A percentile compares a stretch with the other conserved stretches of the same genome.
Conservation (phyloP, 2,888 invertebrate genomes). For the Andrena minutula region DNA sequence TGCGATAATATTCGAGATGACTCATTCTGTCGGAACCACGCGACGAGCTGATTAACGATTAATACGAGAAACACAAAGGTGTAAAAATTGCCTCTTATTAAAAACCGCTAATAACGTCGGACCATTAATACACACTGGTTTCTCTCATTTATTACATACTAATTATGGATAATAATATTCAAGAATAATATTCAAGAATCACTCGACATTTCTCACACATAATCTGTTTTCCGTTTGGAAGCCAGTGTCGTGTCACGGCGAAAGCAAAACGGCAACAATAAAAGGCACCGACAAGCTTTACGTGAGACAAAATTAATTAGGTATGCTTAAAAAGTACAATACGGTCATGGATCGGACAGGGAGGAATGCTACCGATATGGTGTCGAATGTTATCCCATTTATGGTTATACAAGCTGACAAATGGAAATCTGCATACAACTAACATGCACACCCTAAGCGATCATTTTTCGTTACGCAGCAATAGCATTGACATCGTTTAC, state of each 20-base stretch:
- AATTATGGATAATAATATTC: background rate
- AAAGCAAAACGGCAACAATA: no score
- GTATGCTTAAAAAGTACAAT: background rate
- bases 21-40: slow-evolving; percentile 26
- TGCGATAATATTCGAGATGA: slow-evolving; percentile 23
- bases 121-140: no score
- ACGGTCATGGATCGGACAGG: background rate
- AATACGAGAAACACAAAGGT: background rate
- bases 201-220: background rate
- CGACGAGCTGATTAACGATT: background rate
- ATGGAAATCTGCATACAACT: background rate
- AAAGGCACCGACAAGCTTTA: background rate
- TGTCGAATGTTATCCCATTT: background rate
- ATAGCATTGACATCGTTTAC: slow-evolving; percentile 34
- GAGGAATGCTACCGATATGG: background rate
- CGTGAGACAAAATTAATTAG: background rate
- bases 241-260: no score
- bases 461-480: slow-evolving; percentile 2
- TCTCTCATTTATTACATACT: no score
- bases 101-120: no score
- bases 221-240: background rate
- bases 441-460: background rate
- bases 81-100: no score
- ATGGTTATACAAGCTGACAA: background rate
- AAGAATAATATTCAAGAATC: no score